These are phyloP conservation scores for Actenoides lindsayi DNA, from an alignment of 2,113 vertebrate genomes.

Conservation along the genomic window DNA sequence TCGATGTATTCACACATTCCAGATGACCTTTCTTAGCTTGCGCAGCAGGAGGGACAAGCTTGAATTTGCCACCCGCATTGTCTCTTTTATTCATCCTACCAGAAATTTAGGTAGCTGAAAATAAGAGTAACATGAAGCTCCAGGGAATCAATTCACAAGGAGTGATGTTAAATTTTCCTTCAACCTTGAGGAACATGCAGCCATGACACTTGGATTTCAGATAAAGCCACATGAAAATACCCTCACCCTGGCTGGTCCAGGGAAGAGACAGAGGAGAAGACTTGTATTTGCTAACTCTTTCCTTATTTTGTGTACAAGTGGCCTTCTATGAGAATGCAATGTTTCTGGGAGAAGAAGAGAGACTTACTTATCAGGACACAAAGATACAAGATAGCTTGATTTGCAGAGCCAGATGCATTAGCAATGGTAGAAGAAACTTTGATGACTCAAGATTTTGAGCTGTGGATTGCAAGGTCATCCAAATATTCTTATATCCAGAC, in stretches of 20 bases:
- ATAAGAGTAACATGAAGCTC: conserved; percentile 17
- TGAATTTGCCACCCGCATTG: neutral
- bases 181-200: neutral
- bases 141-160: conserved; percentile 7
- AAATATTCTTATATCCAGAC: neutral
- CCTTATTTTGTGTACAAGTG: neutral
- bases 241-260: neutral
- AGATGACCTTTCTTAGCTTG: conserved; percentile 13
- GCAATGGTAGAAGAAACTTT: neutral
- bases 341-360: neutral
- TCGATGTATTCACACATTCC: conserved; percentile 32
- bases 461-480: neutral
- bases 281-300: neutral
- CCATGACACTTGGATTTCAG: neutral
- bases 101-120: conserved; percentile 30
- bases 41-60: neutral
- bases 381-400: neutral
- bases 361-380: neutral
- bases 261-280: neutral
- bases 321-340: neutral
- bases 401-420: neutral
- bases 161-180: neutral
- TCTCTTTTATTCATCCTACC: neutral
- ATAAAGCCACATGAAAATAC: neutral
- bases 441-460: neutral